Base-by-base conservation (phyloP, 2,113 vertebrate genomes). In the Noturus placidus region DNA sequence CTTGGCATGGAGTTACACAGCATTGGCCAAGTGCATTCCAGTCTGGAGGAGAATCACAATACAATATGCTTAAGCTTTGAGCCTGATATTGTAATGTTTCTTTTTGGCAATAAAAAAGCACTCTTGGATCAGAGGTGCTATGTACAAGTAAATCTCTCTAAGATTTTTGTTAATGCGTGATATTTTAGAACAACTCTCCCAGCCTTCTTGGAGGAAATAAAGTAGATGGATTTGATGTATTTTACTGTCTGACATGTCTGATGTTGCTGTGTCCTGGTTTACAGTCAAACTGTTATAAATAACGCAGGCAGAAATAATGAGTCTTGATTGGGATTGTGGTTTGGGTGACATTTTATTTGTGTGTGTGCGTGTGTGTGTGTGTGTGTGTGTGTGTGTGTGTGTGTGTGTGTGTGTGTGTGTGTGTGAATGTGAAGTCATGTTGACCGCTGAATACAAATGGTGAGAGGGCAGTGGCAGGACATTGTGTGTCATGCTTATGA, bases 1-100 rank as follows among this genome's bases (percentile, higher is more conserved):
- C 91, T 86, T 85, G 17, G 84, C 74, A 84, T 92, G 89, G 74
- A 81, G 86, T 57, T 72, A 30, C 76, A 42, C 4, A 42, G 77
- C 78, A n/a, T 25, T 83, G 87, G 92, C 92, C 93, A 93, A 93
- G 90, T 88, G 83, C 90, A 90, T 88, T 90, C 90, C 92, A 87
- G 88, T 30, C 27, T 67, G 13, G 30, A 69, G 33, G n/a, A 59
- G 76, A 67, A 20, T 81, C 6, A 33, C 33, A 77, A 76, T 52
- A 76, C 35, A 74, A 83, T 63, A 83, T 17, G 33, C 38, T 82
- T 56, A 15, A 82, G 50, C 85, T 50, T 42, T 52, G 46, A 59
- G 35, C 25, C 59, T 81, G 30, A 59, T 57, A 33, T 57, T 57
- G 78, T 57, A 57, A 57, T 35, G 54, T 35, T 81, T 81, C 33